These are phyloP conservation scores for Petroica traversi DNA, from an alignment of 2,113 vertebrate genomes.

Conservation along the genomic window DNA sequence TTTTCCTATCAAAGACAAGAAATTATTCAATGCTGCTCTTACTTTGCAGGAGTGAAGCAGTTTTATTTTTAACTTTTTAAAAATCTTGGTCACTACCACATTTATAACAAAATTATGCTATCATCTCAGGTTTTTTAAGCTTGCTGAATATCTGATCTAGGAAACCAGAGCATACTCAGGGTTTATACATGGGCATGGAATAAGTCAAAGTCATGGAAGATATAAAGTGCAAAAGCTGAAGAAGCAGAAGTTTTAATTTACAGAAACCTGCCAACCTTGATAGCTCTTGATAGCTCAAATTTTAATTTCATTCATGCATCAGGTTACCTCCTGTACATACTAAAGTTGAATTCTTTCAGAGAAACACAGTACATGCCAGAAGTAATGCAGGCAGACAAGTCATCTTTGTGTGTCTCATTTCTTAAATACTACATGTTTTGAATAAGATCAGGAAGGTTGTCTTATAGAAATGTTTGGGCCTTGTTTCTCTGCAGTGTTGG, in stretches of 20 bases:
- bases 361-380: too few relatives aligned
- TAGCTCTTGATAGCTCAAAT: neutral
- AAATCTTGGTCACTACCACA: fast-evolving
- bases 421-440: too few relatives aligned
- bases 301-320: neutral
- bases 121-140: neutral
- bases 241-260: neutral
- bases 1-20: neutral
- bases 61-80: neutral
- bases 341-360: neutral
- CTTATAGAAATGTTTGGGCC: neutral
- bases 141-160: neutral
- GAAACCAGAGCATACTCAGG: neutral
- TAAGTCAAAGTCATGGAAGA: neutral
- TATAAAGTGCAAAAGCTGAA: neutral
- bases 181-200: neutral
- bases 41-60: neutral
- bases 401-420: too few relatives aligned
- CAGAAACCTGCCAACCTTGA: neutral
- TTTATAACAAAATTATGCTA: neutral
- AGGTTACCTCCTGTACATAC: fast-evolving
- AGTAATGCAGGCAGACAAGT: too few relatives aligned
- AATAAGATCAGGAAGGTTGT: neutral
- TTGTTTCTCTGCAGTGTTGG: neutral
- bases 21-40: neutral